These are phyloP conservation scores for Ceryle rudis DNA, from an alignment of 2,797 vertebrate species.

Conservation along the genomic window DNA sequence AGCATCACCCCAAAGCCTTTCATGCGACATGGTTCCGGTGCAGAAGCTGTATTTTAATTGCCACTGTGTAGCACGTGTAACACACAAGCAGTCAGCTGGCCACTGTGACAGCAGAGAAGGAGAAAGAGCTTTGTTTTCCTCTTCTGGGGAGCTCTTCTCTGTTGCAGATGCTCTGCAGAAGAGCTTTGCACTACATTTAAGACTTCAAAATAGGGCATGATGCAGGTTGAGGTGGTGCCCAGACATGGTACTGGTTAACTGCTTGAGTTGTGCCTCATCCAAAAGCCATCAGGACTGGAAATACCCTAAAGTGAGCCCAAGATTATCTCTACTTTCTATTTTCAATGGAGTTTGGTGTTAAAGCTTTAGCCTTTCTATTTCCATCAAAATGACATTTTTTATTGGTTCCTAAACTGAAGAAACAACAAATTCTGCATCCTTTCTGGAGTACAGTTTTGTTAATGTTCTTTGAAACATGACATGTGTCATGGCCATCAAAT, in stretches of 20 bases:
- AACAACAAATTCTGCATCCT: conserved; percentile 24
- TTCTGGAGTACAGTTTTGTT: conserved; percentile 3
- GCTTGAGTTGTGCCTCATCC: background rate
- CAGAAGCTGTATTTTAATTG: background rate
- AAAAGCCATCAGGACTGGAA: background rate
- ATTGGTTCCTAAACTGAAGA: conserved; percentile 6
- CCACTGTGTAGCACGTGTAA: background rate
- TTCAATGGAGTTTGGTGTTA: background rate
- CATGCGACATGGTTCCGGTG: rapidly evolving
- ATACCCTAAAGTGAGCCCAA: background rate
- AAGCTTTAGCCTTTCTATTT: background rate
- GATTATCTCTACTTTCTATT: background rate
- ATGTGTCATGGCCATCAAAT: background rate
- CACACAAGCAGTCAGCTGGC: background rate
- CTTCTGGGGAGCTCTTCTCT: background rate
- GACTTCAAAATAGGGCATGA: background rate
- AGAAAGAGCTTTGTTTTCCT: background rate
- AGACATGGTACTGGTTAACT: background rate
- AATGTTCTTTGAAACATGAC: conserved; percentile 44
- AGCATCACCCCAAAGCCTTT: background rate
- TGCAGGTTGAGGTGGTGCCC: background rate
- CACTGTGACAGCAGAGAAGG: background rate
- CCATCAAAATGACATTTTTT: conserved; percentile 6
- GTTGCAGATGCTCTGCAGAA: background rate
- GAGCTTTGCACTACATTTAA: background rate